phyloP scores from a whole-genome alignment of 2,797 vertebrate species.

The Salarias fasciatus region DNA sequence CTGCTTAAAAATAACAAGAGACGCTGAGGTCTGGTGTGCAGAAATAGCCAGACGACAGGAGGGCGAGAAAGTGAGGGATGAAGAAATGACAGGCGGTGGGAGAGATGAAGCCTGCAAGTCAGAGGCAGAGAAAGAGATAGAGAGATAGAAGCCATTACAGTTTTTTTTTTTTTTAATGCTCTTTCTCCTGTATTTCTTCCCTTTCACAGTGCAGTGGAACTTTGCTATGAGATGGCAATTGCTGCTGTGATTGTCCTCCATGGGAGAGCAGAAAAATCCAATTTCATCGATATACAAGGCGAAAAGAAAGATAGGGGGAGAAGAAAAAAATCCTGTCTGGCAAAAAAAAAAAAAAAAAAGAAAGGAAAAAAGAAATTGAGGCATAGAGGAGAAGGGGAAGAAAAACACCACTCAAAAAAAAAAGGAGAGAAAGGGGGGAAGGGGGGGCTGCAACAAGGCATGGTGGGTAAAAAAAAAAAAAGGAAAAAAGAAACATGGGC shows the following conservation, averaged over 20 bases:
- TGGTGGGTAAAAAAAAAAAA: conserved; percentile 2
- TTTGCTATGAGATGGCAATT: conserved; percentile 76
- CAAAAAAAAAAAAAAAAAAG: conserved; percentile 51
- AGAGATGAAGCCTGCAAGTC: conserved; percentile 58
- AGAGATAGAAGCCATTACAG: conserved; percentile 71
- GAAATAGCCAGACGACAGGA: conserved; percentile 10
- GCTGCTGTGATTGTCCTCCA: conserved; percentile 73
- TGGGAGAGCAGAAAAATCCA: conserved; percentile 75
- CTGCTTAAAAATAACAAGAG: conserved; percentile 4
- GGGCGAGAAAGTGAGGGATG: conserved; percentile 7
- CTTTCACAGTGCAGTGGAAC: conserved; percentile 64
- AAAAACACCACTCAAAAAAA: conserved; percentile 38
- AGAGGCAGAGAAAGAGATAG: conserved; percentile 46
- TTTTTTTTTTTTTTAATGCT: conserved; percentile 67
- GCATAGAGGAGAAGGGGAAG: conserved; percentile 24
- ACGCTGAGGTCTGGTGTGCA: not conserved
- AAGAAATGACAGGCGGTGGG: conserved; percentile 25
- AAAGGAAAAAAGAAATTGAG: conserved; percentile 60
- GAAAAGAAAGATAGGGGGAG: conserved; percentile 50
- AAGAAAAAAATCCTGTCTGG: conserved; percentile 40
- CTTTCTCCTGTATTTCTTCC: conserved; percentile 66
- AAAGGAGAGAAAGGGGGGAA: conserved; percentile 33
- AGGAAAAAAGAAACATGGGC: conserved; percentile 32
- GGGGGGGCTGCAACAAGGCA: conserved; percentile 32
- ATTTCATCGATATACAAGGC: conserved; percentile 75